Evolutionary conservation across 2,888 invertebrate species (phyloP).

Genomic region (Pristionchus entomophagus): DNA sequence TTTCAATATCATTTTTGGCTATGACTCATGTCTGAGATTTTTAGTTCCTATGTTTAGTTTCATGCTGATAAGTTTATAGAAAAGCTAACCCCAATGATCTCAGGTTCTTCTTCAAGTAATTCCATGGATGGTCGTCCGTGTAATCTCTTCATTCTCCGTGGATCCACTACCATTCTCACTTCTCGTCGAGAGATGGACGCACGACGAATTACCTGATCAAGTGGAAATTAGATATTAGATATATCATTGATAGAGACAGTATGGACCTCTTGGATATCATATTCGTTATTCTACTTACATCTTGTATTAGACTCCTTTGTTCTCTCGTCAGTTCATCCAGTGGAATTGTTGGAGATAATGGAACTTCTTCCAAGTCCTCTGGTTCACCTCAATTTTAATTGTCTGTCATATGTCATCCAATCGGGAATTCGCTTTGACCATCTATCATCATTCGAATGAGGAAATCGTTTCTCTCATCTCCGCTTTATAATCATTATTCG

Average conservation of each 20-base stretch:
- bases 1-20: too few relatives aligned
- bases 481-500: too few relatives aligned
- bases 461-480: too few relatives aligned
- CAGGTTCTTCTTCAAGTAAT: neutral
- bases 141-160: conserved; percentile 47
- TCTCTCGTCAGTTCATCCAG: neutral
- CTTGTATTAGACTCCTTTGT: neutral
- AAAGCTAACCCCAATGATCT: neutral
- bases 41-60: too few relatives aligned
- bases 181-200: conserved; percentile 65
- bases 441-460: neutral
- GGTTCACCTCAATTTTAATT: neutral
- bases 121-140: neutral
- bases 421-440: neutral
- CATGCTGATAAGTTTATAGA: neutral
- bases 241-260: neutral
- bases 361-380: neutral
- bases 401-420: neutral
- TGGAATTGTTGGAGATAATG: neutral
- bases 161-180: conserved; percentile 65
- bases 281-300: neutral
- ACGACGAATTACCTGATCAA: conserved; percentile 63
- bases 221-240: neutral
- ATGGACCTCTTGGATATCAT: too few relatives aligned
- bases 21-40: too few relatives aligned